Conservation (phyloP, 2,888 invertebrate genomes). For the Limnephilus lunatus region DNA sequence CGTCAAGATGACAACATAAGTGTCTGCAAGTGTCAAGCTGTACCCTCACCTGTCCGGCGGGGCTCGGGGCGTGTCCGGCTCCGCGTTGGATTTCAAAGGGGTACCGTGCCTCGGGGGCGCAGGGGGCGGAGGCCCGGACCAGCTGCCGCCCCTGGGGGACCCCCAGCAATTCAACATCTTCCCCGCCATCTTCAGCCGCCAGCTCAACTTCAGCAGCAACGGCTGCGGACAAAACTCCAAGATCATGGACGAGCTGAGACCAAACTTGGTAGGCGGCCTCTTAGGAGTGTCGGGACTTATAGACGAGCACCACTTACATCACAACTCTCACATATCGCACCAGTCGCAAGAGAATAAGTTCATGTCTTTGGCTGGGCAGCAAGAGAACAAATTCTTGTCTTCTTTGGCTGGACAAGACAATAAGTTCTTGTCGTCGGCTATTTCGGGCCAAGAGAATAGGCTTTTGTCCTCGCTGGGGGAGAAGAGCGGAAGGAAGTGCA, state of each 20-base stretch:
- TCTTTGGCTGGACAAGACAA: slow-evolving; percentile 74
- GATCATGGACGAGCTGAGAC: slow-evolving; percentile 92
- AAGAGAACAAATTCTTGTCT: slow-evolving; percentile 78
- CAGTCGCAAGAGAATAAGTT: slow-evolving; percentile 73
- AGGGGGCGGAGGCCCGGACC: slow-evolving; percentile 74
- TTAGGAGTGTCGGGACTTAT: slow-evolving; percentile 87
- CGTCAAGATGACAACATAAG: slow-evolving; percentile 48
- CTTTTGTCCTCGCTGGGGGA: slow-evolving; percentile 69
- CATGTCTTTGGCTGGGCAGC: slow-evolving; percentile 71
- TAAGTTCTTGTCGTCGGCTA: slow-evolving; percentile 72
- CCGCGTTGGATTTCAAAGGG: slow-evolving; percentile 92
- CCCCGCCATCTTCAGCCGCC: slow-evolving; percentile 93
- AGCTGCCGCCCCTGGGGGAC: slow-evolving; percentile 79
- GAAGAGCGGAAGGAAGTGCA: slow-evolving; percentile 84
- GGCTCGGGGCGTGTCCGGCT: slow-evolving; percentile 77
- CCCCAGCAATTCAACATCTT: slow-evolving; percentile 94
- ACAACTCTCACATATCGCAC: slow-evolving; percentile 72
- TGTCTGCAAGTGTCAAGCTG: slow-evolving; percentile 65
- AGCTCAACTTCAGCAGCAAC: slow-evolving; percentile 87
- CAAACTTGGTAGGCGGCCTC: slow-evolving; percentile 87
- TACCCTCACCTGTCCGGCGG: slow-evolving; percentile 67
- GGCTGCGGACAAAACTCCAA: slow-evolving; percentile 85
- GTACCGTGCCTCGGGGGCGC: slow-evolving; percentile 80
- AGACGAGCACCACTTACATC: slow-evolving; percentile 85
- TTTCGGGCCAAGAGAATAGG: slow-evolving; percentile 63